A percentile compares a stretch with the other conserved stretches of the same genome.
These are phyloP conservation scores for Nomia melanderi DNA, from an alignment of 1,140 invertebrate genomes.

Conservation along the genomic window DNA sequence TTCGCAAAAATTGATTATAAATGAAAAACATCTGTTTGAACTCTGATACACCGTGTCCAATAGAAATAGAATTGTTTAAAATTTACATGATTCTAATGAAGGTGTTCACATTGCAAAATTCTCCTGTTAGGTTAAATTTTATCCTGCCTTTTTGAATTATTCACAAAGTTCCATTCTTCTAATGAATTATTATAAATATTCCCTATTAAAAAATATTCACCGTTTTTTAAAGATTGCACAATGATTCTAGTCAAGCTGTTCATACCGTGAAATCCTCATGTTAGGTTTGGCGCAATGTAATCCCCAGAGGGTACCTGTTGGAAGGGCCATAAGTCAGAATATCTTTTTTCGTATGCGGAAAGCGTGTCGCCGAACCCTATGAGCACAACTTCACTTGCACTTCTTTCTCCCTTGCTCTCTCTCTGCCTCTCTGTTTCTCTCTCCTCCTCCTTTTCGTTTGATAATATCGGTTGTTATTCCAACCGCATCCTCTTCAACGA, in stretches of 20 bases:
- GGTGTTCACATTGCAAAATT: no score
- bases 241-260: not conserved
- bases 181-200: no score
- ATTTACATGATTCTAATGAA: no score
- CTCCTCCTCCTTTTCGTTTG: constrained; percentile 23
- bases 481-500: constrained; percentile 68
- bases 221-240: not conserved
- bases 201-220: no score
- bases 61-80: no score
- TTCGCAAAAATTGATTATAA: no score
- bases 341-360: constrained; percentile 69
- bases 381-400: constrained; percentile 19
- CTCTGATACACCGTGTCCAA: no score
- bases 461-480: constrained; percentile 69
- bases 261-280: not conserved
- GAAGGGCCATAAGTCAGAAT: constrained; percentile 58
- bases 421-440: not conserved
- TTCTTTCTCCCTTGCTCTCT: not conserved
- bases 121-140: no score
- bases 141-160: no score
- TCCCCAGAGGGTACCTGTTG: constrained; percentile 31
- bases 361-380: constrained; percentile 56
- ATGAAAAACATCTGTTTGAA: no score
- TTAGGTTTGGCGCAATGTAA: constrained; percentile 36
- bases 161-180: no score